phyloP scores from a whole-genome alignment of 2,797 vertebrate species.

The Pseudochirops corinnae region DNA sequence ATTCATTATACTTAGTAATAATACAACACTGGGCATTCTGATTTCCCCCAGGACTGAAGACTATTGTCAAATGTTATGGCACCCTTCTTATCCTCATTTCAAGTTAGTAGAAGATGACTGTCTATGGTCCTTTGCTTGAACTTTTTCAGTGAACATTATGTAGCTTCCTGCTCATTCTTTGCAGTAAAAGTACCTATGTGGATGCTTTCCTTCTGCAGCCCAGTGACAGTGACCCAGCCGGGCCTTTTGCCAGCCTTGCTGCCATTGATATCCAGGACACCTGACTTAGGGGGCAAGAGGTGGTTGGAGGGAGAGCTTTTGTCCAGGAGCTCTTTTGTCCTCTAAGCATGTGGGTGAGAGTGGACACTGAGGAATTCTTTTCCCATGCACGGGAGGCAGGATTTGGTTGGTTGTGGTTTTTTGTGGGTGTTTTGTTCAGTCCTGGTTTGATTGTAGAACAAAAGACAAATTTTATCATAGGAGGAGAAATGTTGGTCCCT shows the following conservation, averaged over 20 bases:
- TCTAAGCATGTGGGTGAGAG: slow-evolving; percentile 2
- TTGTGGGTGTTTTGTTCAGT: neutral
- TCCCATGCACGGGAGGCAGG: neutral
- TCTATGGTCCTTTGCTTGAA: neutral
- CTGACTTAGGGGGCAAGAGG: neutral
- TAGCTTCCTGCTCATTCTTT: neutral
- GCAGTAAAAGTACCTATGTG: neutral
- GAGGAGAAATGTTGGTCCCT: neutral
- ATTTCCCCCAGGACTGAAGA: neutral
- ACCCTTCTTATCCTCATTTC: neutral
- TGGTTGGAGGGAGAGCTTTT: neutral
- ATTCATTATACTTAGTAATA: too few species aligned
- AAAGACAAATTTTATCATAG: neutral
- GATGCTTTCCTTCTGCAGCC: neutral
- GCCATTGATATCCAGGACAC: neutral
- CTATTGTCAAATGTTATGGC: neutral
- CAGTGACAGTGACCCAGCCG: neutral
- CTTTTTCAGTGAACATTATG: neutral
- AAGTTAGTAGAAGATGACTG: neutral
- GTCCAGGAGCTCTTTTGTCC: slow-evolving; percentile 12
- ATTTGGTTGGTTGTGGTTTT: neutral
- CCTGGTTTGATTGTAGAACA: rapidly evolving
- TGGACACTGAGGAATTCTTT: neutral
- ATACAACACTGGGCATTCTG: too few species aligned
- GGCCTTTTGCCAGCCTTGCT: neutral